A percentile compares a stretch with the other conserved stretches of the same genome.
Conservation (phyloP, 2,797 vertebrate species). For the Semotilus atromaculatus region DNA sequence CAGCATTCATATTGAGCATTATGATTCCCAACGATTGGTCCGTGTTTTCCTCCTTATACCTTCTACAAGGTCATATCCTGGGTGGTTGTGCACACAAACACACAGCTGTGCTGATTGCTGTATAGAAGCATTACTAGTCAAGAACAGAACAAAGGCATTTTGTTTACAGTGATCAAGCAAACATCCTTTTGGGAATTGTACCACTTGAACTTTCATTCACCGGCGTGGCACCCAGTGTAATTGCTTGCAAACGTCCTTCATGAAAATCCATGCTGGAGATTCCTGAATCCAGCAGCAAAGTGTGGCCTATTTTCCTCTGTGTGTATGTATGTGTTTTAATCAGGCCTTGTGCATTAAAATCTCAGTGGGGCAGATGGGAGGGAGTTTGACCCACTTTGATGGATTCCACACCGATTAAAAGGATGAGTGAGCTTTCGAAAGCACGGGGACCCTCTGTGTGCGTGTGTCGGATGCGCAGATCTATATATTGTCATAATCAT, state of each 20-base stretch:
- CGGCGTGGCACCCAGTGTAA: conserved; percentile 33
- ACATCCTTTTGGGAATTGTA: conserved; percentile 53
- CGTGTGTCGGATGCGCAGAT: conserved; percentile 49
- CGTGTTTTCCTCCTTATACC: neutral
- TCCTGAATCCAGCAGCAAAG: conserved; percentile 50
- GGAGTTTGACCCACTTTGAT: conserved; percentile 85
- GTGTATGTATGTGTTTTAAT: conserved; percentile 70
- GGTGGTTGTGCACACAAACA: neutral
- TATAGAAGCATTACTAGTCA: neutral
- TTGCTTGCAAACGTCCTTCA: conserved; percentile 57
- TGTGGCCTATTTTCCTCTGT: conserved; percentile 78
- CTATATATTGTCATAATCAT: conserved; percentile 16
- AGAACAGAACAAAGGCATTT: conserved; percentile 54
- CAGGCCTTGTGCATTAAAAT: conserved; percentile 79
- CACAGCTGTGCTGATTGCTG: neutral
- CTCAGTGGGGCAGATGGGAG: conserved; percentile 79
- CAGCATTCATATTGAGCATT: neutral
- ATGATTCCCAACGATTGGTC: neutral
- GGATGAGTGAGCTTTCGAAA: conserved; percentile 78
- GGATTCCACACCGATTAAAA: conserved; percentile 84
- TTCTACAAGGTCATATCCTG: conserved; percentile 10
- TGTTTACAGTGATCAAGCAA: conserved; percentile 24
- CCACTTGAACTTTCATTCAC: conserved; percentile 66
- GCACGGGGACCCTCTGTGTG: conserved; percentile 67
- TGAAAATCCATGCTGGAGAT: conserved; percentile 47